Evolutionary conservation across 2,797 vertebrate species (phyloP).

Genomic region (Glossophaga mutica): DNA sequence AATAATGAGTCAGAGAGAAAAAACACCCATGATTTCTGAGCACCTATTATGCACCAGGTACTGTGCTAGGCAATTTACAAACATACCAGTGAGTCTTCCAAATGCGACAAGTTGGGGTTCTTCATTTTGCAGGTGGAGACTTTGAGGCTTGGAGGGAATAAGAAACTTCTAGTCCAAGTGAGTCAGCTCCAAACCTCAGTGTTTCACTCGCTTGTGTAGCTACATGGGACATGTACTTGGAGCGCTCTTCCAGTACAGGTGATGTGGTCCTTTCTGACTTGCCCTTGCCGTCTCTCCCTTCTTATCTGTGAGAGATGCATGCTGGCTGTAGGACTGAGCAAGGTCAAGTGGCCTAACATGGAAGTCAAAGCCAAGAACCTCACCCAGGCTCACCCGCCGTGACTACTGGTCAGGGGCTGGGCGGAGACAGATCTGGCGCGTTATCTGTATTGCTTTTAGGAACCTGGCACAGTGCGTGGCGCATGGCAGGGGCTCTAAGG

Average conservation of each 20-base stretch:
- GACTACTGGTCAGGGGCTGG: not conserved
- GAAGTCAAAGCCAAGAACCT: not conserved
- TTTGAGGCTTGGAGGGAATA: not conserved
- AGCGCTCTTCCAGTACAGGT: not conserved
- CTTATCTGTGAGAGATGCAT: not conserved
- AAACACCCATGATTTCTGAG: not conserved
- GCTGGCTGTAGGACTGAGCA: not conserved
- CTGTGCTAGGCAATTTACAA: not conserved
- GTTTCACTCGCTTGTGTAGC: not conserved
- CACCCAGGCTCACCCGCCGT: fast-evolving
- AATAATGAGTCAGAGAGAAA: not conserved
- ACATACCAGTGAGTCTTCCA: not conserved
- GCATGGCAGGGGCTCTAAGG: not conserved
- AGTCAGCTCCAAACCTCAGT: not conserved
- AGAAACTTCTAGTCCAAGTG: not conserved
- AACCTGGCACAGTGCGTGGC: not conserved
- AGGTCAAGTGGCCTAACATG: not conserved
- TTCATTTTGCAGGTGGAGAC: not conserved
- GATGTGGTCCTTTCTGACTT: not conserved
- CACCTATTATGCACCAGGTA: not conserved
- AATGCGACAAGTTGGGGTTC: not conserved
- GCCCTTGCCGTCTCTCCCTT: not conserved
- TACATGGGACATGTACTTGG: fast-evolving
- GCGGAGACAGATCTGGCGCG: not conserved
- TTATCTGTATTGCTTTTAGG: not conserved